Conservation (phyloP, 2,113 vertebrate genomes). For the Dromaius novaehollandiae region DNA sequence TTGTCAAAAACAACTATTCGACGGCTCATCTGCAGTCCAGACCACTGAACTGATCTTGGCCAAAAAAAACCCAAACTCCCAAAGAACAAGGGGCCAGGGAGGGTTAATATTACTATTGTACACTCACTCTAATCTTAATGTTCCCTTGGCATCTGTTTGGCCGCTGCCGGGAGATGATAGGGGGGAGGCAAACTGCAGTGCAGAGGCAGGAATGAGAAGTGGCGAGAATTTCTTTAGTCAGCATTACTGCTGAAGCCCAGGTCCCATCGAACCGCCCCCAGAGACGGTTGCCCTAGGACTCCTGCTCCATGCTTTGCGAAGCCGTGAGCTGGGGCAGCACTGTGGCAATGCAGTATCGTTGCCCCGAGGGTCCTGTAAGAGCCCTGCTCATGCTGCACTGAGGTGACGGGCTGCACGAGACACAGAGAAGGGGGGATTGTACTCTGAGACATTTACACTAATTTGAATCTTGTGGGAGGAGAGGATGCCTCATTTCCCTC, state of each 20-base stretch:
- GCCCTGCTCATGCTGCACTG: background rate
- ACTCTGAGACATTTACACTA: background rate
- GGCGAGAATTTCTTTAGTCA: background rate
- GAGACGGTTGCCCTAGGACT: background rate
- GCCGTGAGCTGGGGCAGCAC: background rate
- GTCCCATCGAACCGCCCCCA: background rate
- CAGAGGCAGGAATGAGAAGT: background rate
- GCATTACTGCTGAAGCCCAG: rapidly evolving
- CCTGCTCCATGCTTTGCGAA: background rate
- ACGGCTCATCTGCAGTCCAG: background rate
- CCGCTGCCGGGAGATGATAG: background rate
- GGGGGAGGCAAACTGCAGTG: background rate
- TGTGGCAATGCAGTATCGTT: background rate
- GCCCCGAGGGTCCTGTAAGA: background rate
- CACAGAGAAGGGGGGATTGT: background rate
- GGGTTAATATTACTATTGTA: background rate
- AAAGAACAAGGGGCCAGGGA: background rate
- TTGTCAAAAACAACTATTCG: background rate
- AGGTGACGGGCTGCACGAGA: background rate
- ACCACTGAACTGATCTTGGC: background rate
- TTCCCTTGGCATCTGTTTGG: background rate
- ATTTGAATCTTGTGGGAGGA: background rate
- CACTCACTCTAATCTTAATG: background rate
- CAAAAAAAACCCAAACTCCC: background rate
- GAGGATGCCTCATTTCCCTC: background rate